Conservation (phyloP, 2,113 vertebrate genomes). For the Narcine bancroftii region DNA sequence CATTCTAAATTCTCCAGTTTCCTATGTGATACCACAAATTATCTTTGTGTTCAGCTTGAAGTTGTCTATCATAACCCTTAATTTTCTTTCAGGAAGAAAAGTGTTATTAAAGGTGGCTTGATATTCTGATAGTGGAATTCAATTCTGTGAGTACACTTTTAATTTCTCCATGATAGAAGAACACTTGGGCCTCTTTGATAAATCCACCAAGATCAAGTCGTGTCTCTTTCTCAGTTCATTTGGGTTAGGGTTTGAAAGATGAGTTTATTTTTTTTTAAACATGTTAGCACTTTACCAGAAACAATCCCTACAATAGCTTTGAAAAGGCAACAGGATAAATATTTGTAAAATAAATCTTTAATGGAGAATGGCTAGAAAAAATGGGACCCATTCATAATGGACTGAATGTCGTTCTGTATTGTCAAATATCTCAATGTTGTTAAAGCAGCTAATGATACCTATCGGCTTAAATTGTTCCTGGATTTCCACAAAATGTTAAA, state of each 20-base stretch:
- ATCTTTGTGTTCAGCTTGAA: no score
- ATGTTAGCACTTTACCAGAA: background rate
- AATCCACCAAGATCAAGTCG: no score
- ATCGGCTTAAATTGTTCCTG: background rate
- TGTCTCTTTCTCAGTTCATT: no score
- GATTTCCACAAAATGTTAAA: background rate
- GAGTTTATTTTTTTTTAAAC: background rate
- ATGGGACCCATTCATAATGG: background rate
- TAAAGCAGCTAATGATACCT: background rate
- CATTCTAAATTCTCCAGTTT: no score
- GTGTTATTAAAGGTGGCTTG: background rate
- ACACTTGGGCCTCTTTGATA: no score
- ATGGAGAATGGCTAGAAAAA: background rate
- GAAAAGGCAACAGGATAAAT: background rate
- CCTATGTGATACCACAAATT: no score
- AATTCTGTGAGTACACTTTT: no score
- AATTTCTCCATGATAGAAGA: no score
- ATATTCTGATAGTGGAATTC: background rate
- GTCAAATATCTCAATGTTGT: background rate
- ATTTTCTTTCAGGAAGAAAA: no score
- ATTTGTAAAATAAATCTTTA: background rate
- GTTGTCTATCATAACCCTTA: no score
- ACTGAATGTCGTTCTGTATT: background rate
- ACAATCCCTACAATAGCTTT: background rate
- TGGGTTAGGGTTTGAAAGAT: background rate